Evolutionary conservation across 2,888 invertebrate species (phyloP).

Genomic region (Agrenia bidenticulata): DNA sequence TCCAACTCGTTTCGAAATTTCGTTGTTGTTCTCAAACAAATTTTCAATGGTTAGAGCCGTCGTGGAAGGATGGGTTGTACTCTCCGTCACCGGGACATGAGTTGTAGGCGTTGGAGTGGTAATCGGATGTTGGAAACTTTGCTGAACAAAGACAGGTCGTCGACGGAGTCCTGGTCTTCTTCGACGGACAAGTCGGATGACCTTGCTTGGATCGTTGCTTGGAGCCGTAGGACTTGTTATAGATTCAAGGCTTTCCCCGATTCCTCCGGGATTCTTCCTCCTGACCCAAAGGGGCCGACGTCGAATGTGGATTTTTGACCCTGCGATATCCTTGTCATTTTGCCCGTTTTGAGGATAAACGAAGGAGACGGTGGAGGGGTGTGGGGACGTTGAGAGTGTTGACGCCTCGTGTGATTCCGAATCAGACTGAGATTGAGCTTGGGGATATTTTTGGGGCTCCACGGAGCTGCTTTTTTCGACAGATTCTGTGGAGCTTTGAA

Average conservation of each 20-base stretch:
- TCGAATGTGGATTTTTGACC: slow-evolving; percentile 25
- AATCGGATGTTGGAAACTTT: slow-evolving; percentile 27
- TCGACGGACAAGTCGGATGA: slow-evolving; percentile 47
- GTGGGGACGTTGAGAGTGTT: background rate
- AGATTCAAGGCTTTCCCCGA: slow-evolving; percentile 14
- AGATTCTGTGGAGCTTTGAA: slow-evolving; percentile 3
- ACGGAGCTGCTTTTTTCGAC: background rate
- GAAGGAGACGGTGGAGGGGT: slow-evolving; percentile 24
- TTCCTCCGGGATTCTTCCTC: slow-evolving; percentile 24
- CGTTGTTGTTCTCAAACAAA: slow-evolving; percentile 41
- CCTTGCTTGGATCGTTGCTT: slow-evolving; percentile 27
- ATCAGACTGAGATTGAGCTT: background rate
- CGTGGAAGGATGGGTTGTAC: slow-evolving; percentile 22
- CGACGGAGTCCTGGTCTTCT: slow-evolving; percentile 28
- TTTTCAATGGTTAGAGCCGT: slow-evolving; percentile 38
- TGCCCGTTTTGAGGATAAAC: slow-evolving; percentile 28
- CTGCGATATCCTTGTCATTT: slow-evolving; percentile 23
- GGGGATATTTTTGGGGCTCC: slow-evolving; percentile 5
- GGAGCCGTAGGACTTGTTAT: slow-evolving; percentile 23
- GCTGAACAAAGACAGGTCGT: slow-evolving; percentile 33
- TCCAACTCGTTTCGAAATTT: slow-evolving; percentile 44
- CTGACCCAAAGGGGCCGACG: slow-evolving; percentile 43
- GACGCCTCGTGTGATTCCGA: background rate
- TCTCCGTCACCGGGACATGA: slow-evolving; percentile 10
- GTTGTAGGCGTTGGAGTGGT: slow-evolving; percentile 4